Evolutionary conservation across 2,888 invertebrate genomes (phyloP), one percentile per base, ranked within the genome.

Genomic region (Agriopis aurantiaria): DNA sequence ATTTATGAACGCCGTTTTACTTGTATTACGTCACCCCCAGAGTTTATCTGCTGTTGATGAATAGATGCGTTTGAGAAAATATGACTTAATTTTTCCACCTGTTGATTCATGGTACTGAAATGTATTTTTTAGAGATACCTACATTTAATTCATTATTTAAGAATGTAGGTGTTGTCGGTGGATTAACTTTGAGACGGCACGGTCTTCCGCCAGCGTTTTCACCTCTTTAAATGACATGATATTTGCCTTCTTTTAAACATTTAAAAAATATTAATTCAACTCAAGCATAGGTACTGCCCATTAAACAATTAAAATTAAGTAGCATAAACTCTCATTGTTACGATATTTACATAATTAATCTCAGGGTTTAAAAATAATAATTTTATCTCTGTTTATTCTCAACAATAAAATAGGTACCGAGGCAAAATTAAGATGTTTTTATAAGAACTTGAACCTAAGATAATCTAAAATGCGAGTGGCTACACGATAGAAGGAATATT

Each of bases 11-110:
- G 7, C 40, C n/a, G 12, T 46, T 41, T 45, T 48, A 51, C 14
- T 59, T 46, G 33, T 23, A 60, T 60, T 40, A 60, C 49, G 14
- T 60, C 59, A 60, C 8, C 46, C 12, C n/a, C 9, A 57, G 17
- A 57, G 10, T 55, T 33, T 33, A 33, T 33, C 33, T 33, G 4
- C 33, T 33, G 33, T 3, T 33, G 33, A 33, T 33, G 23, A 33
- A 33, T 33, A 33, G 33, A 33, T 1, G 33, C 33, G 33, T 33
- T 23, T 33, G 5, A 33, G 5, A 33, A 33, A 5, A 33, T 33
- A 0, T 33, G 33, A 5, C 5, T 33, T 33, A 33, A 3, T 33
- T 33, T 23, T 23, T 2, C 17, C 17, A 23, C 17, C 17, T 23
- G 17, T 23, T 2, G 17, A 23, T 23, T 33, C 33, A 33, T 33